phyloP scores from a whole-genome alignment of 2,797 vertebrate genomes.

The Glossophaga mutica region DNA sequence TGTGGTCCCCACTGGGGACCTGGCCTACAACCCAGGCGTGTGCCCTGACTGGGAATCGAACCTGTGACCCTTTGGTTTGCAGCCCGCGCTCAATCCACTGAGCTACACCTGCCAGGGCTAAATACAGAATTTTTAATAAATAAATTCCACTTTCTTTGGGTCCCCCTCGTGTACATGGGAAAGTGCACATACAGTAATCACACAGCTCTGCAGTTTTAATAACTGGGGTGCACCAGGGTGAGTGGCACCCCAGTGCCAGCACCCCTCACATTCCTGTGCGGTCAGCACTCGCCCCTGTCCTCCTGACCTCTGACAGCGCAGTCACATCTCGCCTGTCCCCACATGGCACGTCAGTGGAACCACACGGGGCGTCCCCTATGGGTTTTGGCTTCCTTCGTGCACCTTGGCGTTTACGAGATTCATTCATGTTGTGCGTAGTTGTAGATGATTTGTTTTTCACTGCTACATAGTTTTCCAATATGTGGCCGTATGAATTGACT shows the following conservation, averaged over 20 bases:
- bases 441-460: background rate
- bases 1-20: too few species aligned
- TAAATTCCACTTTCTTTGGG: too few species aligned
- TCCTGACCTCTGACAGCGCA: background rate
- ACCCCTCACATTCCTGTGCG: background rate
- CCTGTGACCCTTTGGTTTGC: too few species aligned
- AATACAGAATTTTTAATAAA: too few species aligned
- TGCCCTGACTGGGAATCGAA: too few species aligned
- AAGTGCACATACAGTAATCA: background rate
- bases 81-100: too few species aligned
- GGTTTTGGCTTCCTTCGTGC: background rate
- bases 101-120: too few species aligned
- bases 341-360: background rate
- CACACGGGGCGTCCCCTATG: too few species aligned
- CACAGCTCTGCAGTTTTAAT: background rate
- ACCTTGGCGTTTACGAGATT: background rate
- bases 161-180: background rate
- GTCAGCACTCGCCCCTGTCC: background rate
- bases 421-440: too few species aligned
- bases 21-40: too few species aligned
- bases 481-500: background rate
- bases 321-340: background rate
- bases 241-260: background rate
- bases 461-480: background rate
- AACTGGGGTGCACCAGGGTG: background rate